Percentiles rank a stretch among this genome's conserved stretches.
Evolutionary conservation across 2,888 invertebrate species (phyloP).

Genomic region (Tenthredo scrophulariae): DNA sequence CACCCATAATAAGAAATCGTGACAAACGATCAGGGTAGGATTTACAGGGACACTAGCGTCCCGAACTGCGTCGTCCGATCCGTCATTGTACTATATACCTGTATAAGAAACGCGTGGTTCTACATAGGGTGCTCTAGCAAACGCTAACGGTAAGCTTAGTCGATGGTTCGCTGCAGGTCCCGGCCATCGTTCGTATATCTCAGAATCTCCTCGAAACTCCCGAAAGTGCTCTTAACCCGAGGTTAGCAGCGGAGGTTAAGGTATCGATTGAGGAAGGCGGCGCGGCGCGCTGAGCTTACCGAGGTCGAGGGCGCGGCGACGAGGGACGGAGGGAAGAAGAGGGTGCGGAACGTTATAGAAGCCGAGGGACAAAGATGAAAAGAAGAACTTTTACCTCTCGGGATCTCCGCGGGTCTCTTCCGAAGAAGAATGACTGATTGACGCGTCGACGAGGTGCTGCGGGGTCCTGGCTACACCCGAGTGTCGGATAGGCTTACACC

Average conservation of each 20-base stretch:
- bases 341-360: neutral
- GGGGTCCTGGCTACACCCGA: neutral
- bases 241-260: conserved; percentile 44
- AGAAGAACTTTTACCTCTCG: conserved; percentile 27
- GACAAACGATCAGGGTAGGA: neutral
- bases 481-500: neutral
- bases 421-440: conserved; percentile 43
- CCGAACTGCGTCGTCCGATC: neutral
- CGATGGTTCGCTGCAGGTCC: neutral
- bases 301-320: neutral
- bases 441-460: neutral
- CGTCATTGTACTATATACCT: neutral
- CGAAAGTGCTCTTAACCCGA: conserved; percentile 50
- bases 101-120: no score
- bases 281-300: conserved; percentile 15
- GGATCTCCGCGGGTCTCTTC: neutral
- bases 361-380: conserved; percentile 25
- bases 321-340: neutral
- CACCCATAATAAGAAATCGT: no score
- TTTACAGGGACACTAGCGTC: neutral
- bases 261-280: conserved; percentile 49
- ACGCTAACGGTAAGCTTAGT: neutral
- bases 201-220: conserved; percentile 46
- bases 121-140: no score
- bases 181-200: neutral